A percentile compares a stretch with the other conserved stretches of the same genome.
Conservation (phyloP, 2,888 invertebrate species). For the Timandra comae region DNA sequence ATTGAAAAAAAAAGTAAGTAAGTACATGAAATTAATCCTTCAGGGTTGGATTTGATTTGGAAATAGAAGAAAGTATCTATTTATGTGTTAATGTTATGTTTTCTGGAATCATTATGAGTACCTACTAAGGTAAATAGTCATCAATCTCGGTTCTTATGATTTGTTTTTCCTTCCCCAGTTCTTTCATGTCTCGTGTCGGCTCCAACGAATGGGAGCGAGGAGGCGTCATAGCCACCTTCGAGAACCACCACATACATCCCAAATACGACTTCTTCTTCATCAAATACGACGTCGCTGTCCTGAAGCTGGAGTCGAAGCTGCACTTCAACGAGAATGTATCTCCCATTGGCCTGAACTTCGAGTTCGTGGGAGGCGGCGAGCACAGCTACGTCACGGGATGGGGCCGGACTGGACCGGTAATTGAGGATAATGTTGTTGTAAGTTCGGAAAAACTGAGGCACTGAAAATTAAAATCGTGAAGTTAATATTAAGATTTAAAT, state of each 20-base stretch:
- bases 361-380: constrained; percentile 13
- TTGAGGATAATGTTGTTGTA: constrained; percentile 15
- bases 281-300: constrained; percentile 18
- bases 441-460: too few relatives aligned
- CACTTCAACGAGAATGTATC: constrained; percentile 9
- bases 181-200: constrained; percentile 28
- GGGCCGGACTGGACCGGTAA: constrained; percentile 25
- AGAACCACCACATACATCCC: constrained; percentile 25
- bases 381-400: constrained; percentile 24
- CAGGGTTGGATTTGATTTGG: too few relatives aligned
- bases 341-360: constrained; percentile 9
- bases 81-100: constrained; percentile 12
- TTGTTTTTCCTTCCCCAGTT: constrained; percentile 14
- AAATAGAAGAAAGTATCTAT: too few relatives aligned
- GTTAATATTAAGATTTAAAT: constrained; percentile 16
- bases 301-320: constrained; percentile 6
- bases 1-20: too few relatives aligned
- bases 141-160: constrained; percentile 26
- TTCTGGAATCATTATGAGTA: constrained; percentile 16
- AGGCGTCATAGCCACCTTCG: constrained; percentile 19
- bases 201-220: constrained; percentile 27
- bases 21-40: too few relatives aligned
- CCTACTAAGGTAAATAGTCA: constrained; percentile 8
- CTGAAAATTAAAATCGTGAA: constrained; percentile 12
- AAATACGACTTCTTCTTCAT: constrained; percentile 21